phyloP scores from a whole-genome alignment of 2,888 invertebrate genomes.

The Epinotia bilunana region DNA sequence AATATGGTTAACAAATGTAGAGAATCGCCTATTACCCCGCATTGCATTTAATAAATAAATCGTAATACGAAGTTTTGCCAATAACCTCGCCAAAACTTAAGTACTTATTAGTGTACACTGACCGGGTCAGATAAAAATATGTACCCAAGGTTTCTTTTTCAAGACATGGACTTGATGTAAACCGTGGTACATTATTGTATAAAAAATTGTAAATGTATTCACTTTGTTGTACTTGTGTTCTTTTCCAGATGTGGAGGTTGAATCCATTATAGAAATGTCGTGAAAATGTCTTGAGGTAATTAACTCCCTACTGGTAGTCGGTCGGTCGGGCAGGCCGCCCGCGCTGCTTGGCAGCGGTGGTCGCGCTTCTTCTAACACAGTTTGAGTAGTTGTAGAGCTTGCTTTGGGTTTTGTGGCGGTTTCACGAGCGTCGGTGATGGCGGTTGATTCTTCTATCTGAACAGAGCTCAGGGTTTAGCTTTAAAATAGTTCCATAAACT shows the following conservation, averaged over 20 bases:
- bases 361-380: constrained; percentile 68
- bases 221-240: constrained; percentile 85
- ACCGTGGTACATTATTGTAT: constrained; percentile 75
- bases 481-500: constrained; percentile 45
- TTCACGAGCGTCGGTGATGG: constrained; percentile 70
- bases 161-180: constrained; percentile 81
- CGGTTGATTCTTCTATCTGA: constrained; percentile 48
- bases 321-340: constrained; percentile 70
- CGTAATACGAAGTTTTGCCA: not conserved
- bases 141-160: constrained; percentile 46
- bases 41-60: not conserved
- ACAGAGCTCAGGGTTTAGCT: constrained; percentile 41
- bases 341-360: constrained; percentile 48
- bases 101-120: not conserved
- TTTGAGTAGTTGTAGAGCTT: constrained; percentile 74
- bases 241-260: constrained; percentile 84
- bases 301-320: constrained; percentile 83
- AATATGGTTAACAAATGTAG: not conserved
- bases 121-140: constrained; percentile 13
- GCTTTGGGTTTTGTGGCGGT: constrained; percentile 74
- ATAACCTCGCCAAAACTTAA: not conserved
- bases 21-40: not conserved
- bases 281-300: constrained; percentile 84
- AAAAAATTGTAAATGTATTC: constrained; percentile 69
- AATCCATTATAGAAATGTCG: constrained; percentile 83